Evolutionary conservation across 2,797 vertebrate species (phyloP), one percentile per base, ranked within the genome.

Genomic region (Onychomys arenicola): DNA sequence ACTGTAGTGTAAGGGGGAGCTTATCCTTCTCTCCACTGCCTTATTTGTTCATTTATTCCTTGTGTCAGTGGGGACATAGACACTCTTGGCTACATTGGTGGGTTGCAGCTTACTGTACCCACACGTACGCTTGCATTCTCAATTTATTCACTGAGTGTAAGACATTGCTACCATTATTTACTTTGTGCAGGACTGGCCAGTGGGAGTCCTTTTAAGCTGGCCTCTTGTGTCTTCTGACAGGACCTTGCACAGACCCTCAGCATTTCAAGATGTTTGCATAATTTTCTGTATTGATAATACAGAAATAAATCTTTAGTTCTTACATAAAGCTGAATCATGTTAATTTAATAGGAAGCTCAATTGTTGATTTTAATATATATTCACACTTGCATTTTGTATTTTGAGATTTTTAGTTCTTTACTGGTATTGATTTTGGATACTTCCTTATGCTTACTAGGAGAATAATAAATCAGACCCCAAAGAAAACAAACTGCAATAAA

Each of bases 271-370:
- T 63, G 3, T 85, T 78, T 92, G 32, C 37, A 93, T 63, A 55
- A 90, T 73, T 55, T 91, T 49, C 5, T 90, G 55, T 23, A 29
- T 46, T 78, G 13, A 17, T 92, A 49, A 27, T 69, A 63, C 5
- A 82, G 34, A 94, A 81, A 77, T 71, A 83, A 90, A 67, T 59
- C 52, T 89, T 95, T 82, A 52, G 34, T 55, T 92, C 55, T 95
- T 80, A 57, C 43, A 88, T 81, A 85, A 90, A 92, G 59, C 89
- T 78, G 73, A 52, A 46, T 90, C 11, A 55, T 89, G 90, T 93
- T 92, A 71, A 34, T 90, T n/a, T n/a, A n/a, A 86, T 49, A 12
- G 43, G 5, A 69, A 52, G 80, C 25, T 40, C 6, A 40, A 13
- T 89, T 81, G 37, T 49, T 93, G 73, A 85, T 65, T 63, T 91